Evolutionary conservation across 2,113 vertebrate species (phyloP).

Genomic region (Pantherophis guttatus): DNA sequence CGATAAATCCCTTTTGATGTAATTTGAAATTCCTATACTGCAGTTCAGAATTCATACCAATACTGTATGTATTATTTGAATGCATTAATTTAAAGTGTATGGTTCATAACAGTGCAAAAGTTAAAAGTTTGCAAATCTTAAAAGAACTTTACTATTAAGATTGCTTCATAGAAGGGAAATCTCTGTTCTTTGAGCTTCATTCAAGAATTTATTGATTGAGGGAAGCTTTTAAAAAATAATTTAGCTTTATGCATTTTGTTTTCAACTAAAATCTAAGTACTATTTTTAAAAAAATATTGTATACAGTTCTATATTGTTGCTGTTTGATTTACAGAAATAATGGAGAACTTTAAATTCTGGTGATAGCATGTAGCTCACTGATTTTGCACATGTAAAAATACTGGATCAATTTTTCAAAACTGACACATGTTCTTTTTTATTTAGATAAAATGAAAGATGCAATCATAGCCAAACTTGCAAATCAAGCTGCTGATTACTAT

Average conservation of each 20-base stretch:
- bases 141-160: neutral
- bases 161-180: neutral
- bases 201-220: neutral
- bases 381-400: neutral
- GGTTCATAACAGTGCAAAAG: neutral
- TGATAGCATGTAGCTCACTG: neutral
- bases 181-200: neutral
- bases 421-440: constrained; percentile 7
- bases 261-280: neutral
- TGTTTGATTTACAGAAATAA: neutral
- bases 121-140: neutral
- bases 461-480: constrained; percentile 93
- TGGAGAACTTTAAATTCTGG: neutral
- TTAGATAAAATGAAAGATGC: constrained; percentile 98
- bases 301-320: neutral
- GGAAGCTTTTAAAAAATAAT: neutral
- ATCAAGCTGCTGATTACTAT: constrained; percentile 96
- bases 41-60: neutral
- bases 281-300: neutral
- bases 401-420: neutral
- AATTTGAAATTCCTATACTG: neutral
- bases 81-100: neutral
- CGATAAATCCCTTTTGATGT: neutral
- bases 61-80: neutral
- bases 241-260: neutral